Evolutionary conservation across 2,113 vertebrate genomes (phyloP).

Genomic region (Embiotoca jacksoni): DNA sequence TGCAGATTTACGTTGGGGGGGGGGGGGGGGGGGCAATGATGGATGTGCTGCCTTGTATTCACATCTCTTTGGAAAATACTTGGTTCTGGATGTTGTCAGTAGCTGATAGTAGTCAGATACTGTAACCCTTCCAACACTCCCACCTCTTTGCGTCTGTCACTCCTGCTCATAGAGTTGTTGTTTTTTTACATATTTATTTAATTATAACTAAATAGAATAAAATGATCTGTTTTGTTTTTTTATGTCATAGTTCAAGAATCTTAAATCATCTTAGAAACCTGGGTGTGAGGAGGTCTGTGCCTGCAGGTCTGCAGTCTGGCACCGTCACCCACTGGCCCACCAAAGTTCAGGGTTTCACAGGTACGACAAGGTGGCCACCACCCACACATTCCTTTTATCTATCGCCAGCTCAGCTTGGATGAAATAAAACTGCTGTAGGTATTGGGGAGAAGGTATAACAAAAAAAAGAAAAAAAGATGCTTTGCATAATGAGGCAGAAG

Average conservation of each 20-base stretch:
- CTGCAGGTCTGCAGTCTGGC: slow-evolving; percentile 47
- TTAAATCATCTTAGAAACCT: slow-evolving; percentile 14
- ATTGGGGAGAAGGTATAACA: slow-evolving; percentile 8
- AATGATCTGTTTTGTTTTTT: not conserved
- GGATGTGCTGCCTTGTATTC: slow-evolving; percentile 33
- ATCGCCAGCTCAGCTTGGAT: slow-evolving; percentile 58
- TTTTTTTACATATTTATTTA: not conserved
- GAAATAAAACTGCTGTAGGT: slow-evolving; percentile 50
- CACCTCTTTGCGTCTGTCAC: not conserved
- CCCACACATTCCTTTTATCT: slow-evolving; percentile 65
- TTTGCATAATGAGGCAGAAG: slow-evolving; percentile 40
- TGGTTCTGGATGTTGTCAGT: slow-evolving; percentile 41
- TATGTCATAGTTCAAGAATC: not conserved
- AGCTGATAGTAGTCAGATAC: slow-evolving; percentile 30
- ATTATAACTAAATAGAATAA: not conserved
- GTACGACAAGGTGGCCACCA: slow-evolving; percentile 50
- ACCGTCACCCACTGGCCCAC: slow-evolving; percentile 50
- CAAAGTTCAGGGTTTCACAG: slow-evolving; percentile 42
- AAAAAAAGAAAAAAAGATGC: not conserved
- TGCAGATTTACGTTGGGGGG: slow-evolving; percentile 30
- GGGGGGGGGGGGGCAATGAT: slow-evolving; percentile 8
- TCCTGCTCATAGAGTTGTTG: not conserved
- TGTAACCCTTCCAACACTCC: slow-evolving; percentile 22
- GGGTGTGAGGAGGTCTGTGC: slow-evolving; percentile 27
- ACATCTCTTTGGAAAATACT: slow-evolving; percentile 23